Base-by-base conservation (phyloP, 64 coral and sea anemone species). In the Pocillopora damicornis region DNA sequence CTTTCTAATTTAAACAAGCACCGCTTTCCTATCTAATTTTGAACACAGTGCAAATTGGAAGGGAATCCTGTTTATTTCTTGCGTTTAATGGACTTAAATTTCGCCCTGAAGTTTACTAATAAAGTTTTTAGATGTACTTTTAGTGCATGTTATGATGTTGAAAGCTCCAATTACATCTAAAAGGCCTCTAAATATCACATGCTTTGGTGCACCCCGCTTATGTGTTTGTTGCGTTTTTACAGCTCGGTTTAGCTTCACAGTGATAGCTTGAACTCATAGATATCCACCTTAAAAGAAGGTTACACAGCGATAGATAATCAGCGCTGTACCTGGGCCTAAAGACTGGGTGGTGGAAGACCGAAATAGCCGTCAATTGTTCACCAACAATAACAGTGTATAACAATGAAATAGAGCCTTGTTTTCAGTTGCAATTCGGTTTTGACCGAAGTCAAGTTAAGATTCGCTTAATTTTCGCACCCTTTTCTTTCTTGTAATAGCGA, bases 401-500 rank as follows among this genome's bases (percentile, higher is more conserved):
- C 81, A 72, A 72, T 85, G 22, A 85, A 85, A 85, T 85, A 37
- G 72, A 85, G 63, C 58, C 81, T 72, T 85, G 63, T 73, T 85
- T 77, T 85, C 37, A 51, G 42, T 51, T 51, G 65, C 71, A 85
- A 30, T 58, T 71, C 22, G 37, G 20, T 66, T 22, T 71, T 58
- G 20, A 72, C 71, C 81, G 65, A 68, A 37, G 63, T 73, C 64
- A 37, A 45, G 9, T 17, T 71, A 69, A 16, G 35, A 37, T 56
- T 14, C 42, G 56, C 0, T 85, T n/a, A 71, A 77, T 51, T 71
- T 85, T 57, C 15, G 9, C 35, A 36, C 13, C 26, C 61, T 66
- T 38, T 12, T 10, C 25, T 4, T 83, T 83, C 26, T 51, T 23
- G 56, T 4, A 85, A 85, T 14, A 85, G 12, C 38, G 13, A 22